Evolutionary conservation across 2,797 vertebrate species (phyloP), one percentile per base, ranked within the genome.

Genomic region (Nasua narica): DNA sequence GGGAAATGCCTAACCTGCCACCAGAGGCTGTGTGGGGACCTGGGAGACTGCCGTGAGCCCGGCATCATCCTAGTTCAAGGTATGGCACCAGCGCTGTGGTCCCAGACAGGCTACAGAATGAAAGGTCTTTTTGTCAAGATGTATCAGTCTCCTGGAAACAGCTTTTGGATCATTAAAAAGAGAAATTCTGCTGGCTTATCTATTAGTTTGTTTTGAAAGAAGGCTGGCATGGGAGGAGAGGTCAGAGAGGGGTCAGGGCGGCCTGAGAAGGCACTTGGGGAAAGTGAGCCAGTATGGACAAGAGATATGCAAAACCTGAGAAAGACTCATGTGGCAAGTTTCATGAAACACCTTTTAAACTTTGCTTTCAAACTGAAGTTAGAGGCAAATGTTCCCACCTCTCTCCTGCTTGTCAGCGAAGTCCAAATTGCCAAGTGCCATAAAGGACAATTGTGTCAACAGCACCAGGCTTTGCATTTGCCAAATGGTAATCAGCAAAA

Each of bases 401-500:
- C 62, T 62, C 65, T 62, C 37, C 58, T 65, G 5, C 90, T 89
- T 91, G 94, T 92, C 65, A 92, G 77, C 40, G 14, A 79, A 56
- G 77, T 85, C 91, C 97, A 96, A 98, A 97, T 90, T 96, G 97
- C 78, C 88, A 92, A 84, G 85, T 91, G 65, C 82, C 50, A 27
- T 21, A 70, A 90, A 91, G 89, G 91, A 79, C 93, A 88, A 87
- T 83, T 95, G 95, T 96, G 94, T 97, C 91, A 94, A 91, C 69
- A 96, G 85, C 56, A 21, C 70, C n/a, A 82, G 90, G 15, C 50
- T 91, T 79, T 60, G 84, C 94, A 77, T 90, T 72, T 96, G 95
- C 94, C 97, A 98, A 97, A 98, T 97, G 97, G 96, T 85, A 9
- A 48, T 95, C 40, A 46, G 81, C 76, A 79, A 77, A 82, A 76